Base-by-base conservation (phyloP, 1,140 invertebrate species). In the Nasonia longicornis region DNA sequence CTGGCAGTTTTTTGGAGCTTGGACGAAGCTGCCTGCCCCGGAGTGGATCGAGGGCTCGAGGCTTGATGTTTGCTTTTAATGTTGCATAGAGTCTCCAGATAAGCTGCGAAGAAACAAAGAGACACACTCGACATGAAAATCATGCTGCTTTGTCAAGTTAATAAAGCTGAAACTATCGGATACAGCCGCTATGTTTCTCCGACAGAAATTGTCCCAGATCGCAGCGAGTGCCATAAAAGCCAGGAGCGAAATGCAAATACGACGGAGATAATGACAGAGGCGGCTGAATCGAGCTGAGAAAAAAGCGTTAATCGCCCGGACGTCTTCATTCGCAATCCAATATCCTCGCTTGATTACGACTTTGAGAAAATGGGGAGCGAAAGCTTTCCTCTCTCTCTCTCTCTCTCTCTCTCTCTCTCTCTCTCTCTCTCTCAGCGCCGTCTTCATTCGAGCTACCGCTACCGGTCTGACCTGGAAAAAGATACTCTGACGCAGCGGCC, bases 401-500 rank as follows among this genome's bases (percentile, higher is more conserved):
- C 26, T 26, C 26, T 26, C 26, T 26, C 26, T 26, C 26, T 26
- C 26, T 26, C 26, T 26, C 26, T 26, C 26, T 26, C 26, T 26
- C 26, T 26, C 26, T 26, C 26, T 26, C 26, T 26, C 26, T 26
- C 26, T 26, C 26, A 26, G 26, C 3, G 31, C 31, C 4, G 31
- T 35, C 58, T 16, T 20, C 14, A 4, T 63, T 63, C 14, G 11
- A 67, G 64, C 10, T 3, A 29, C 6, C 64, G 6, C 10, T 10
- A 26, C 20, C 22, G 63, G 16, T 26, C 14, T 71, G 69, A 71
- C 69, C 69, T 71, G 69, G 35, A 71, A 71, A 71, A 67, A 11
- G 35, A 71, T 35, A 35, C 31, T 35, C 31, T 35, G 31, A 6
- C 31, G 20, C 3, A 2, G 14, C 35, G 35, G 20, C 11, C 35